Evolutionary conservation across 1,140 invertebrate genomes (phyloP).

Genomic region (Solenopsis fugax): DNA sequence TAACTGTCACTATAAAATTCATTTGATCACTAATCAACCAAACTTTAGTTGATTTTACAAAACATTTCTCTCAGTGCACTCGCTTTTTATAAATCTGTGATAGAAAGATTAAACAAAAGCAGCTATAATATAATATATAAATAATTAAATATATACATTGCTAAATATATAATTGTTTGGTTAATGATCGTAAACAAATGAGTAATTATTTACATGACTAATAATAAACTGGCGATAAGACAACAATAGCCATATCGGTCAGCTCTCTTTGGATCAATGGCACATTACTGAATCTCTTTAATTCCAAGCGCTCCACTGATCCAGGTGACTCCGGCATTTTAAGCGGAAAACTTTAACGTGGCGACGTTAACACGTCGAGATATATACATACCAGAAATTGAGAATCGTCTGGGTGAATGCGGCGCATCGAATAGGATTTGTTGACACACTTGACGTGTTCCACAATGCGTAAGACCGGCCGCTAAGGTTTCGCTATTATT

Average conservation of each 20-base stretch:
- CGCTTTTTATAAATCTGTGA: not conserved
- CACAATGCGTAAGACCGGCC: constrained; percentile 58
- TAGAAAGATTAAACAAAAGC: not conserved
- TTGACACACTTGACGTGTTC: constrained; percentile 69
- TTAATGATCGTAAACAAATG: not conserved
- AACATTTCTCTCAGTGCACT: too few relatives aligned
- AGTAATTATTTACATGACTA: not conserved
- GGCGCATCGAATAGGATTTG: constrained; percentile 70
- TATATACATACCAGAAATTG: constrained; percentile 61
- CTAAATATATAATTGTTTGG: not conserved
- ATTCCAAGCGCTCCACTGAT: not conserved
- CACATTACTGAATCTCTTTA: constrained; percentile 25
- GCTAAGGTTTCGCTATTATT: constrained; percentile 82
- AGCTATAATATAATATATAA: not conserved
- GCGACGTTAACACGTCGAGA: not conserved
- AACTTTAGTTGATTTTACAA: too few relatives aligned
- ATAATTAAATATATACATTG: not conserved
- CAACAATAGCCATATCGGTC: not conserved
- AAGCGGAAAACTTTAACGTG: not conserved
- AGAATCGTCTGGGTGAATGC: constrained; percentile 33
- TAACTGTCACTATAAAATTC: too few relatives aligned
- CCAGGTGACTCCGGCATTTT: not conserved
- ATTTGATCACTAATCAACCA: too few relatives aligned
- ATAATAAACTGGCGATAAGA: not conserved
- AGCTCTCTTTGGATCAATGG: too few relatives aligned